These are phyloP conservation scores for Drosophila algonquin DNA, from an alignment of 2,888 invertebrate species.

Conservation along the genomic window DNA sequence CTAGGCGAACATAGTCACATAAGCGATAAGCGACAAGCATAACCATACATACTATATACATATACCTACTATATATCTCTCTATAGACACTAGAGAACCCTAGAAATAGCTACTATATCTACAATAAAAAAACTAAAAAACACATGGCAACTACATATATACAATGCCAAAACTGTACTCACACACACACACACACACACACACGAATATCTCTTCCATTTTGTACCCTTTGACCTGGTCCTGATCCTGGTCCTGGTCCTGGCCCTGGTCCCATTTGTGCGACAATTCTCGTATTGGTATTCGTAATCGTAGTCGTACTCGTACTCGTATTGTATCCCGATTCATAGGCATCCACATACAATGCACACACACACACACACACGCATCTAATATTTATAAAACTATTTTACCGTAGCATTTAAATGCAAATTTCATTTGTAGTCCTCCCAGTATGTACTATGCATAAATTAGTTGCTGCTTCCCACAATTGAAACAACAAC, in stretches of 20 bases:
- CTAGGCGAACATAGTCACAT: constrained; percentile 41
- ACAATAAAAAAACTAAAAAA: neutral
- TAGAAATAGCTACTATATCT: constrained; percentile 28
- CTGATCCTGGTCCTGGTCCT: constrained; percentile 24
- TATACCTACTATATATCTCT: constrained; percentile 11
- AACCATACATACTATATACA: constrained; percentile 11
- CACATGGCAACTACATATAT: constrained; percentile 16
- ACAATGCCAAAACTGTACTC: constrained; percentile 29
- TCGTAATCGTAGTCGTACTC: neutral
- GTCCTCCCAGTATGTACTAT: constrained; percentile 38
- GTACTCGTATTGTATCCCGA: constrained; percentile 14
- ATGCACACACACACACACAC: neutral
- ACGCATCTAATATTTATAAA: constrained; percentile 67
- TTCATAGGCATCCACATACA: constrained; percentile 29
- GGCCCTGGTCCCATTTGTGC: neutral
- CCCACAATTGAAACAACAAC: constrained; percentile 20
- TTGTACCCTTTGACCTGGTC: constrained; percentile 29
- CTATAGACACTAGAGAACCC: constrained; percentile 27
- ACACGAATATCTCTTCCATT: constrained; percentile 15
- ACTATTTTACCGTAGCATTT: constrained; percentile 65
- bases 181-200: constrained; percentile 13
- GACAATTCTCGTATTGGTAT: too few relatives aligned
- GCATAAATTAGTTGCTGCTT: constrained; percentile 65
- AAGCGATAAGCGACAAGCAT: constrained; percentile 3
- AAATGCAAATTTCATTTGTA: constrained; percentile 75